phyloP scores from a whole-genome alignment of 1,140 invertebrate species.

The Psilanteris sp. region DNA sequence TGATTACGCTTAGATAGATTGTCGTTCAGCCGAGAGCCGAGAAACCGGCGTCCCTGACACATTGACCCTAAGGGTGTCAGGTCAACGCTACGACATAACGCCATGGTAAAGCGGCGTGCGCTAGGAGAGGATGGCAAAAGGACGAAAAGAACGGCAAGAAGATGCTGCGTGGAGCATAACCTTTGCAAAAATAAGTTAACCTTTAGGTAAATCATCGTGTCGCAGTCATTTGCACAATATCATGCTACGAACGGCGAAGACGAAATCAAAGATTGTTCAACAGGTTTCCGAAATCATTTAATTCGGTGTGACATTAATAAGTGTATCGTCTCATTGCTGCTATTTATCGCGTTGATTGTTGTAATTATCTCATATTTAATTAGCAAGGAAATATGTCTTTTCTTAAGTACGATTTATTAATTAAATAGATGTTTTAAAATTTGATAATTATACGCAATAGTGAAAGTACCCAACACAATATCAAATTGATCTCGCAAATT shows the following conservation, averaged over 20 bases:
- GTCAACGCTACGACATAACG: constrained; percentile 59
- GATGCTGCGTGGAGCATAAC: constrained; percentile 36
- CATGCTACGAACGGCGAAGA: too few species aligned
- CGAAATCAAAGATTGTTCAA: too few species aligned
- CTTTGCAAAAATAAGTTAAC: constrained; percentile 63
- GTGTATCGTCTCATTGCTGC: too few species aligned
- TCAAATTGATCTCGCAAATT: constrained; percentile 58
- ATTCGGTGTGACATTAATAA: too few species aligned
- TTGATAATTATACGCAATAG: too few species aligned
- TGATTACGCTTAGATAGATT: constrained; percentile 56
- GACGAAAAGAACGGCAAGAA: constrained; percentile 31
- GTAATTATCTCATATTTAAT: too few species aligned
- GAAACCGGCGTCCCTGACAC: constrained; percentile 70
- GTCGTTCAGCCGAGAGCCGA: constrained; percentile 51
- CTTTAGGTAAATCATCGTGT: constrained; percentile 58
- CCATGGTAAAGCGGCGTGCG: constrained; percentile 5
- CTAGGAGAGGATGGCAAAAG: constrained; percentile 13
- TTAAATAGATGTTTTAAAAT: too few species aligned
- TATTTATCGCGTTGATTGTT: too few species aligned
- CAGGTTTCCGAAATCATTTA: too few species aligned
- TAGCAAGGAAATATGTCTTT: too few species aligned
- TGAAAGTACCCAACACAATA: constrained; percentile 45
- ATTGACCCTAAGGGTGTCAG: constrained; percentile 69
- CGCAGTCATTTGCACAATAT: too few species aligned
- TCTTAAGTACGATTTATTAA: too few species aligned